Base-by-base conservation (phyloP, 2,888 invertebrate species). In the Chymomyza amoena region DNA sequence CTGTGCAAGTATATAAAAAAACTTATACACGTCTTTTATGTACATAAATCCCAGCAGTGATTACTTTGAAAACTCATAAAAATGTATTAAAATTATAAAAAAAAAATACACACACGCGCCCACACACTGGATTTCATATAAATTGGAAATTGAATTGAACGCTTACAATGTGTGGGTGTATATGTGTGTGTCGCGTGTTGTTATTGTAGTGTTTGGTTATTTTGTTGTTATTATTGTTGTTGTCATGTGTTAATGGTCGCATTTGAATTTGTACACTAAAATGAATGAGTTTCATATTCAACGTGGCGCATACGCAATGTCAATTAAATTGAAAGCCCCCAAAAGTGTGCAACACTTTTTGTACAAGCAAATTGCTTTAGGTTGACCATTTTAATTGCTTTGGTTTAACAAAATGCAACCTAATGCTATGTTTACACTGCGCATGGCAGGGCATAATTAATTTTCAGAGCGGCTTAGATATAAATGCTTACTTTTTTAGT, bases 331-430 rank as follows among this genome's bases (percentile, higher is more conserved):
- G 25, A 36, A 32, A 62, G 72, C 79, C 84, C 69, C 52, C 52
- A 45, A 70, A 87, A 89, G 89, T 89, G 89, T 77, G 89, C 84
- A 76, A 36, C 79, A 70, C 60, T 59, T 56, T 67, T 73, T 59
- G 39, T 13, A 45, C 39, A 45, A 45, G 4, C 39, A 45, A 45
- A 45, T 39, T 39, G 10, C 39, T 39, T 39, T 39, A 9, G 39
- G n/a, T n/a, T n/a, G n/a, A n/a, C n/a, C n/a, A n/a, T n/a, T n/a
- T n/a, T n/a, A n/a, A n/a, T 25, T 25, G 25, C 25, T 45, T 45
- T 45, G 39, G 39, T 45, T 45, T 45, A 45, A 45, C 4, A 13
- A 45, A 45, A 45, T 45, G 10, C 39, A 45, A 45, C 2, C 39
- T 45, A 45, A 45, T 45, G 7, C 32, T 45, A 13, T 45, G 32